These are phyloP conservation scores for Epinotia brunnichana DNA, from an alignment of 2,888 invertebrate species.

Conservation along the genomic window DNA sequence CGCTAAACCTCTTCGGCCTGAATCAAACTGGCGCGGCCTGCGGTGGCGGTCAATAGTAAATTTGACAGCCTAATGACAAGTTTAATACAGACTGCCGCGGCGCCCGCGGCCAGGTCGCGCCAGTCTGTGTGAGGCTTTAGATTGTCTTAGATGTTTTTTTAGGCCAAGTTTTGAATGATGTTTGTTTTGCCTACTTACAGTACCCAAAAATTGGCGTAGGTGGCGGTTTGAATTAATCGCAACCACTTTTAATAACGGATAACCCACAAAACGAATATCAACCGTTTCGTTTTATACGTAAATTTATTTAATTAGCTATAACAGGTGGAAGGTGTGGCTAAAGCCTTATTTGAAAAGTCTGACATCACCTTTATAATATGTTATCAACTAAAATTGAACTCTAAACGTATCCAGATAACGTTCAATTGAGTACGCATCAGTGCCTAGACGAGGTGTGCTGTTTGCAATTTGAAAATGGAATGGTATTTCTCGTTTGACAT, in stretches of 20 bases:
- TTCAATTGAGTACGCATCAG: conserved; percentile 4
- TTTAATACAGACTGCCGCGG: too few species aligned
- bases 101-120: too few species aligned
- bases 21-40: too few species aligned
- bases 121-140: too few species aligned
- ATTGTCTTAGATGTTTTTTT: neutral
- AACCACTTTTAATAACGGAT: conserved; percentile 39
- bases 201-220: conserved; percentile 14
- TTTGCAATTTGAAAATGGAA: conserved; percentile 64
- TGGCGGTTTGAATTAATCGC: conserved; percentile 26
- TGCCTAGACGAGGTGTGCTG: conserved; percentile 45
- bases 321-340: conserved; percentile 54
- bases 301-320: conserved; percentile 45
- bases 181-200: conserved; percentile 17
- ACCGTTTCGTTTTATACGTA: conserved; percentile 35
- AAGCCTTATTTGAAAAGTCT: conserved; percentile 40
- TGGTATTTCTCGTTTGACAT: conserved; percentile 65
- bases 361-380: conserved; percentile 34
- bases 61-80: too few species aligned
- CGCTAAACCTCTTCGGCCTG: neutral
- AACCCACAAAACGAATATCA: conserved; percentile 37
- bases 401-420: neutral
- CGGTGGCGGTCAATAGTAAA: too few species aligned
- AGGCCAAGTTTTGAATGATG: neutral
- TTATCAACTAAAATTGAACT: conserved; percentile 39